Evolutionary conservation across 2,888 invertebrate species (phyloP).

Genomic region (Pterobdella sp.): DNA sequence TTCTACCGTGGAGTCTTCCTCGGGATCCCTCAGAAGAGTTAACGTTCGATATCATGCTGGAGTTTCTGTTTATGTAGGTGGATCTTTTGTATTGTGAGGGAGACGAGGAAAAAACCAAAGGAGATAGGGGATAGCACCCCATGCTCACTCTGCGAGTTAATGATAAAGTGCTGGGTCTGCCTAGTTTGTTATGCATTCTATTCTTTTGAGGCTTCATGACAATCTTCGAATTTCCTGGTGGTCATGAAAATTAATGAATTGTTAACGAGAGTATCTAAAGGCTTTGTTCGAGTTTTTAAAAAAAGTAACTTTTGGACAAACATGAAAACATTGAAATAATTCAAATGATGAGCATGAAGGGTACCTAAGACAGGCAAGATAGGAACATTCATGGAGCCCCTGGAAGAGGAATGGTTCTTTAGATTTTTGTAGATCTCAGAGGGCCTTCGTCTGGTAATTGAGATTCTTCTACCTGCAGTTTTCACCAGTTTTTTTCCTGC

Average conservation of each 20-base stretch:
- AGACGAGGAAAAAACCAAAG: conserved; percentile 15
- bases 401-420: too few relatives aligned
- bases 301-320: too few relatives aligned
- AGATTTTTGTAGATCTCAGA: not conserved
- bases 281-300: too few relatives aligned
- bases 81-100: not conserved
- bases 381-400: too few relatives aligned
- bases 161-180: conserved; percentile 6
- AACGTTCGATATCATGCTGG: not conserved
- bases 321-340: too few relatives aligned
- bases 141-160: conserved; percentile 1
- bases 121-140: not conserved
- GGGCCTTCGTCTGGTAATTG: not conserved
- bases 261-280: too few relatives aligned
- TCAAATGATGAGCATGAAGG: too few relatives aligned
- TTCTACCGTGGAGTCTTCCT: too few relatives aligned
- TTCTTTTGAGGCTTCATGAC: too few relatives aligned
- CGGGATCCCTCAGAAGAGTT: not conserved
- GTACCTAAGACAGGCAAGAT: too few relatives aligned
- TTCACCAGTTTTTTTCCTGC: not conserved
- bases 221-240: too few relatives aligned
- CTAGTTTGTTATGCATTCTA: not conserved
- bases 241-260: too few relatives aligned
- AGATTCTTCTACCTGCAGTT: not conserved
- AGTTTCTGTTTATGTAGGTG: not conserved